phyloP scores from a whole-genome alignment of 1,140 invertebrate species.

The Chironomus striatipennis region DNA sequence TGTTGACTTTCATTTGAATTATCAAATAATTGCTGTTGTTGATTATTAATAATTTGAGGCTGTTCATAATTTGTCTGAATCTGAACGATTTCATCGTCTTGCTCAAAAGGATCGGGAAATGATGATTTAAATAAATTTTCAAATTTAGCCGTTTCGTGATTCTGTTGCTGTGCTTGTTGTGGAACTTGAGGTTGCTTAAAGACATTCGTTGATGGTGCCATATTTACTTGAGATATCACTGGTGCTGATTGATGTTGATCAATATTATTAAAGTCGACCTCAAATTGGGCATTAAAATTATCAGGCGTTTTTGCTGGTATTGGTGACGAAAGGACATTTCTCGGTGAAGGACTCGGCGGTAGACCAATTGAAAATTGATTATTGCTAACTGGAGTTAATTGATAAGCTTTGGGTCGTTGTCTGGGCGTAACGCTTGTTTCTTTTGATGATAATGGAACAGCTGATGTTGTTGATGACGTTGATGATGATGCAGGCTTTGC shows the following conservation, averaged over 20 bases:
- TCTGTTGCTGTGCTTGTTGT: background rate
- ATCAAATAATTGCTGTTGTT: background rate
- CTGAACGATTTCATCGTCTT: constrained; percentile 22
- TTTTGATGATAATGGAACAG: constrained; percentile 45
- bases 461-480: constrained; percentile 41
- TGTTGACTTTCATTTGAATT: background rate
- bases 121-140: constrained; percentile 43
- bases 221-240: constrained; percentile 34
- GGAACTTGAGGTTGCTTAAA: constrained; percentile 32
- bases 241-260: constrained; percentile 35
- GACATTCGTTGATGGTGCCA: constrained; percentile 30
- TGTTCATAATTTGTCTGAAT: background rate
- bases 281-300: constrained; percentile 32
- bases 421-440: constrained; percentile 75
- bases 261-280: constrained; percentile 38
- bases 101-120: constrained; percentile 52
- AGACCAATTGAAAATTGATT: constrained; percentile 42
- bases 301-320: constrained; percentile 35
- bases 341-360: constrained; percentile 42
- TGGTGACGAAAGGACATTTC: constrained; percentile 38
- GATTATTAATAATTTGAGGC: background rate
- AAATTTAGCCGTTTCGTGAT: constrained; percentile 27
- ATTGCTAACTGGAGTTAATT: constrained; percentile 32
- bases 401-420: constrained; percentile 63
- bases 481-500: constrained; percentile 28